phyloP scores from a whole-genome alignment of 2,797 vertebrate genomes.

The Enteromius treurensis region DNA sequence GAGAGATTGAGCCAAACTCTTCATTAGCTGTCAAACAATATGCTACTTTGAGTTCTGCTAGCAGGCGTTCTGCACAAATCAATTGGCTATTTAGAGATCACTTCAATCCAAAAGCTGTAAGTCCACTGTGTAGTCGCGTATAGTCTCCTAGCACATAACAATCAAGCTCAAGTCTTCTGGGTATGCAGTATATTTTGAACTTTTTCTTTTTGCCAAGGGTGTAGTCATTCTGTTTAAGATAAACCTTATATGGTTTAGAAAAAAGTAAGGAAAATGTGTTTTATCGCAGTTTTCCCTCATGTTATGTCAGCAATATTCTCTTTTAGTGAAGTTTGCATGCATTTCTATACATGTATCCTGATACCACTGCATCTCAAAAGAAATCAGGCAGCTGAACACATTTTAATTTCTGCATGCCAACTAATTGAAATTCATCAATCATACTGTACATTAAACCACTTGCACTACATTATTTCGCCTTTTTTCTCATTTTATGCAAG shows the following conservation, averaged over 20 bases:
- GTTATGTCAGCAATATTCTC: not conserved
- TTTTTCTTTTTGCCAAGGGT: not conserved
- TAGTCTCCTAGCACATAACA: not conserved
- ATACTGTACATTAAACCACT: not conserved
- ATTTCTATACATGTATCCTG: not conserved
- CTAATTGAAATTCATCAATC: not conserved
- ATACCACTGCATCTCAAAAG: not conserved
- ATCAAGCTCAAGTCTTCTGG: not conserved
- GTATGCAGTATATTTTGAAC: slow-evolving; percentile 11
- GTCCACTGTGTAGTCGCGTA: slow-evolving; percentile 1
- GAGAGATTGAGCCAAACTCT: slow-evolving; percentile 24
- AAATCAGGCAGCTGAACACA: not conserved
- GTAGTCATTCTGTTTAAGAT: not conserved
- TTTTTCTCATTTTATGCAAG: slow-evolving; percentile 23
- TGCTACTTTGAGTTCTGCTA: slow-evolving; percentile 18
- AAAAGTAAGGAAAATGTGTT: not conserved
- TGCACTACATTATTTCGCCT: not conserved
- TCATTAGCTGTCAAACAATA: slow-evolving; percentile 45
- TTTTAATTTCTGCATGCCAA: not conserved
- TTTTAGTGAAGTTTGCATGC: not conserved
- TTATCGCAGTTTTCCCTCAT: not conserved
- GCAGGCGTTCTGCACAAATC: slow-evolving; percentile 40
- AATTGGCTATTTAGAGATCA: slow-evolving; percentile 33
- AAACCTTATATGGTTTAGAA: not conserved
- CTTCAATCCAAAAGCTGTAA: slow-evolving; percentile 17